Conservation (phyloP, 2,888 invertebrate genomes). For the Ommatoiulus sabulosus region DNA sequence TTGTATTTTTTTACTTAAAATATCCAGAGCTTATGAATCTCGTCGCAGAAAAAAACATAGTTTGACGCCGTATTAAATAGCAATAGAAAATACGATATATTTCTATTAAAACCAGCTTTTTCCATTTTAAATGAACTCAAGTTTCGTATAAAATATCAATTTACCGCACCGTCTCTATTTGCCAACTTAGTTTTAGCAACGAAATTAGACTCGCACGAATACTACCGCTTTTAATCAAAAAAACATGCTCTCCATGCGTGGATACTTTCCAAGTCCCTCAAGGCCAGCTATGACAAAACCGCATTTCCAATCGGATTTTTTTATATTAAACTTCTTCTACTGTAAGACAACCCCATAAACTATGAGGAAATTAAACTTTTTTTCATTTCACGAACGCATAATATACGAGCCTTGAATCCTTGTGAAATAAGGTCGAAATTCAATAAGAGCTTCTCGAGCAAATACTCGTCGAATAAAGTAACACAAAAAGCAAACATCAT, state of each 20-base stretch:
- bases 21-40: not conserved
- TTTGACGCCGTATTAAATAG: not conserved
- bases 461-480: not conserved
- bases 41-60: not conserved
- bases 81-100: not conserved
- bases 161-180: not conserved
- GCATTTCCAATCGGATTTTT: not conserved
- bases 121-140: not conserved
- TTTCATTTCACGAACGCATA: not conserved
- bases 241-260: not conserved
- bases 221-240: constrained; percentile 10
- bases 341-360: not conserved
- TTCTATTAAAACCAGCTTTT: not conserved
- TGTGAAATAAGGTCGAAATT: not conserved
- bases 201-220: not conserved
- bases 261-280: not conserved
- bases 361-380: constrained; percentile 30
- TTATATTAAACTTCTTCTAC: not conserved
- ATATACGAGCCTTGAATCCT: not conserved
- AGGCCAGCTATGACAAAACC: not conserved
- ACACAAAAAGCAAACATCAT: not conserved
- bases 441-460: not conserved
- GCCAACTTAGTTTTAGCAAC: not conserved
- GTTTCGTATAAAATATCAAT: not conserved
- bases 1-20: no score